A percentile compares a stretch with the other conserved stretches of the same genome.
Evolutionary conservation across 92 coral and sea anemone species (phyloP).

Genomic region (Paragorgia papillata): DNA sequence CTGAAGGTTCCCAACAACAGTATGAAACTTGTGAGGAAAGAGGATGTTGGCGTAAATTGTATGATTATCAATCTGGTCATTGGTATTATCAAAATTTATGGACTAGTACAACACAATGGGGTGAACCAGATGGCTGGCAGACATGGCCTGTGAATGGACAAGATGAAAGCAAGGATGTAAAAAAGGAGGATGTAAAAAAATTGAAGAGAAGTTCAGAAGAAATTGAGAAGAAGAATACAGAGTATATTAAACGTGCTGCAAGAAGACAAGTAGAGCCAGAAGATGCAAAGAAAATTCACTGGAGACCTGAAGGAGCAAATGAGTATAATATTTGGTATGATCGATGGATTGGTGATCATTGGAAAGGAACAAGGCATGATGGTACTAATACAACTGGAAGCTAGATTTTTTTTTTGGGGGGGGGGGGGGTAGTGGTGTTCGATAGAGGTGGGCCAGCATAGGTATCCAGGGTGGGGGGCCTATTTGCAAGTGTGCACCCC

Average conservation of each 20-base stretch:
- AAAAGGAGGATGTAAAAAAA: background rate
- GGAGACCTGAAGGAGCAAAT: constrained; percentile 97
- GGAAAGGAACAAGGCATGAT: constrained; percentile 77
- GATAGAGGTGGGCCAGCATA: background rate
- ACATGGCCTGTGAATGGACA: constrained; percentile 52
- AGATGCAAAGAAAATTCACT: constrained; percentile 74
- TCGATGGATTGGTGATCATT: constrained; percentile 97
- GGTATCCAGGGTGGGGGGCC: too few species aligned
- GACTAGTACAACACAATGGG: constrained; percentile 81
- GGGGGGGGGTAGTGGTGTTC: background rate
- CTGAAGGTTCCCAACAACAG: background rate
- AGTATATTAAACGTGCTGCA: constrained; percentile 69
- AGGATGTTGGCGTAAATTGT: constrained; percentile 83
- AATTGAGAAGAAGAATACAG: constrained; percentile 56
- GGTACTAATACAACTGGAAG: too few species aligned
- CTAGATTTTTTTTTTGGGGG: background rate
- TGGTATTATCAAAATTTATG: constrained; percentile 79
- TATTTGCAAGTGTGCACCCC: too few species aligned
- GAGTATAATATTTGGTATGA: constrained; percentile 99
- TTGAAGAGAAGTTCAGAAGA: constrained; percentile 57
- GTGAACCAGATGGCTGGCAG: constrained; percentile 81
- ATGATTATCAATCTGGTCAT: constrained; percentile 71
- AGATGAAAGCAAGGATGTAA: background rate
- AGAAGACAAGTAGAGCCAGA: constrained; percentile 85
- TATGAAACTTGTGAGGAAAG: constrained; percentile 61